phyloP scores from a whole-genome alignment of 2,888 invertebrate genomes.

The Trichogramma dendrolimi region DNA sequence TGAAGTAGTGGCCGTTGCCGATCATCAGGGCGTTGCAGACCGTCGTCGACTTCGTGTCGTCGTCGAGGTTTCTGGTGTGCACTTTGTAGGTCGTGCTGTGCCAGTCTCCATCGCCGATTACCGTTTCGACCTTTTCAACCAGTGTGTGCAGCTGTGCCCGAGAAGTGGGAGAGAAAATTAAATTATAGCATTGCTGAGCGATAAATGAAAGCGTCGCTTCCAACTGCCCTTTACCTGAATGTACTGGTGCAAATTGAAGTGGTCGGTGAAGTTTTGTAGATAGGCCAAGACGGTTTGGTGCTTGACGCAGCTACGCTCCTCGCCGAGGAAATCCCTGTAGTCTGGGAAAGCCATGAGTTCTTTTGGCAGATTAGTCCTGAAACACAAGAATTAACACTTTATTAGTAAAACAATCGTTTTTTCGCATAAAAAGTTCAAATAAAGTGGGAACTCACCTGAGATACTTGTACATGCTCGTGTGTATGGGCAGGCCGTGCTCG shows the following conservation, averaged over 20 bases:
- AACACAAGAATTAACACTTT: neutral
- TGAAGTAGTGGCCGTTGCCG: constrained; percentile 37
- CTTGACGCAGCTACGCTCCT: neutral
- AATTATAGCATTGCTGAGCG: too few species aligned
- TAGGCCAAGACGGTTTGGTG: neutral
- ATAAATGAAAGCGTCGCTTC: neutral
- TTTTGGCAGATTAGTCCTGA: neutral
- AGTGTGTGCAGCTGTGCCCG: constrained; percentile 51
- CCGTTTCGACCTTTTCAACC: constrained; percentile 53
- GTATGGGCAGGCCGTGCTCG: constrained; percentile 64
- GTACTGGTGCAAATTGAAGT: constrained; percentile 55
- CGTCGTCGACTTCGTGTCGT: constrained; percentile 48
- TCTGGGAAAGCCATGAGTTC: constrained; percentile 2
- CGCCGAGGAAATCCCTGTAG: neutral
- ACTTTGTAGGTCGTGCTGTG: neutral
- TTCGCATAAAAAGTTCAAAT: neutral
- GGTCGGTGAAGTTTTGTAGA: neutral
- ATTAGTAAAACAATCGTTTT: neutral
- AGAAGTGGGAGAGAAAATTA: constrained; percentile 17
- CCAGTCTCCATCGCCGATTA: neutral
- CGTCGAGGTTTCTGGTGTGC: constrained; percentile 46
- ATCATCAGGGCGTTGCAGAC: constrained; percentile 5
- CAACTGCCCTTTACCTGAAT: constrained; percentile 59
- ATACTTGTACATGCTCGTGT: constrained; percentile 77
- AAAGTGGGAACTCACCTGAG: constrained; percentile 56